Evolutionary conservation across 37 sponge, comb jelly and placozoan species (phyloP), one percentile per base, ranked within the genome.

Genomic region (Eunapius fragilis): DNA sequence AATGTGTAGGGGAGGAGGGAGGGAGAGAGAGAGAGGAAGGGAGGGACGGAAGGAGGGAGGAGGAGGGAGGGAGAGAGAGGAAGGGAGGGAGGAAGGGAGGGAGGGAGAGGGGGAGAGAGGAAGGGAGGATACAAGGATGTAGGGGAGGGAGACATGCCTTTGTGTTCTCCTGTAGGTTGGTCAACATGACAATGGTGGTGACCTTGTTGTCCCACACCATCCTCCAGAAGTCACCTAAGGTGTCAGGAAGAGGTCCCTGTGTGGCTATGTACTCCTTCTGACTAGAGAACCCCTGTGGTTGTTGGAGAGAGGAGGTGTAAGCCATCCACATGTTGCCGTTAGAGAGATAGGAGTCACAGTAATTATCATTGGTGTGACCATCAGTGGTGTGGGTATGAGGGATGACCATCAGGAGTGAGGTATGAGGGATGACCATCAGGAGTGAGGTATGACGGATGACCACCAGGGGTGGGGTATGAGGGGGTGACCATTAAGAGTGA

Each of bases 151-250:
- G 6, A 41, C 41, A 41, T 87, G 84, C 85, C 75, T 85, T 86
- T 77, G 82, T 76, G 58, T 88, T 86, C 87, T 93, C 94, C 37
- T 71, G 48, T 38, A 93, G 75, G 47, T 88, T 88, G 80, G 95
- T 94, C 69, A 94, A 79, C 95, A 94, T 94, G 77, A 96, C 91
- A 50, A 96, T 85, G 36, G 88, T 75, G 72, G 76, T 50, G 27
- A 77, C 72, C 2, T 85, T 82, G 69, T 90, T 71, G 80, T 96
- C 91, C 93, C 93, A 96, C 19, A 96, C 77, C 87, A 96, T 87
- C 76, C 90, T 47, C 96, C 96, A 96, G 93, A 96, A 93, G 80
- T 93, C 96, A 34, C 80, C 90, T n/a, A 92, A 78, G 1, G 96
- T 96, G 77, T 86, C 88, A 23, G 90, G 90, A 32, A 93, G 76